phyloP scores from a whole-genome alignment of 2,113 vertebrate species.

The Eubucco bourcierii region DNA sequence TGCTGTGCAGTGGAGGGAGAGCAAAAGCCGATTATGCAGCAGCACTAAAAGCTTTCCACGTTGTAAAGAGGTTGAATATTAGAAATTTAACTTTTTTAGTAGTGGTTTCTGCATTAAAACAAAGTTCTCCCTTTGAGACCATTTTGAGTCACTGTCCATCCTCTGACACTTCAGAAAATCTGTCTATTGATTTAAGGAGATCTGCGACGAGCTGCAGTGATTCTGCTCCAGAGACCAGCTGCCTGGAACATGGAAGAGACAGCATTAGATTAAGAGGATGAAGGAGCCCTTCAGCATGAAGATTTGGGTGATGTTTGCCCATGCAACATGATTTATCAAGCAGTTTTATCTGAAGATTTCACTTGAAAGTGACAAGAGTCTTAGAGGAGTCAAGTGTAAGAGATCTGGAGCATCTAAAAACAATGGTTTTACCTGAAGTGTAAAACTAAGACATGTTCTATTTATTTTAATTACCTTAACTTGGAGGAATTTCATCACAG shows the following conservation, averaged over 20 bases:
- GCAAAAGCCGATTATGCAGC: neutral
- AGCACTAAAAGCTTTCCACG: accelerated
- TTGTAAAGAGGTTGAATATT: accelerated
- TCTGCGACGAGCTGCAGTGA: constrained; percentile 74
- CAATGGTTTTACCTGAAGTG: neutral
- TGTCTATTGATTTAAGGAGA: constrained; percentile 79
- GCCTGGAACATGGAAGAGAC: constrained; percentile 20
- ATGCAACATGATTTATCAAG: too few species aligned
- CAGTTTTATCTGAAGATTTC: neutral
- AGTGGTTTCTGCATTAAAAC: accelerated
- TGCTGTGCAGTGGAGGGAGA: accelerated
- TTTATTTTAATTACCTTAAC: neutral
- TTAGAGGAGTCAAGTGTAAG: too few species aligned
- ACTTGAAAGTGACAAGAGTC: neutral
- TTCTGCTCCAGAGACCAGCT: constrained; percentile 77
- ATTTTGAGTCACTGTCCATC: neutral
- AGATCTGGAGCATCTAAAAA: neutral
- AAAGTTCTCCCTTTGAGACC: accelerated
- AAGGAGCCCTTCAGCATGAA: too few species aligned
- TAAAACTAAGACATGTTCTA: neutral
- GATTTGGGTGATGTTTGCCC: accelerated
- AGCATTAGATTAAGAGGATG: accelerated
- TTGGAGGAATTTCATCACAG: accelerated
- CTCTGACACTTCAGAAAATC: constrained; percentile 71
- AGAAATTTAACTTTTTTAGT: neutral